These are phyloP conservation scores for Alfaro cultratus DNA, from an alignment of 2,797 vertebrate species.

Conservation along the genomic window DNA sequence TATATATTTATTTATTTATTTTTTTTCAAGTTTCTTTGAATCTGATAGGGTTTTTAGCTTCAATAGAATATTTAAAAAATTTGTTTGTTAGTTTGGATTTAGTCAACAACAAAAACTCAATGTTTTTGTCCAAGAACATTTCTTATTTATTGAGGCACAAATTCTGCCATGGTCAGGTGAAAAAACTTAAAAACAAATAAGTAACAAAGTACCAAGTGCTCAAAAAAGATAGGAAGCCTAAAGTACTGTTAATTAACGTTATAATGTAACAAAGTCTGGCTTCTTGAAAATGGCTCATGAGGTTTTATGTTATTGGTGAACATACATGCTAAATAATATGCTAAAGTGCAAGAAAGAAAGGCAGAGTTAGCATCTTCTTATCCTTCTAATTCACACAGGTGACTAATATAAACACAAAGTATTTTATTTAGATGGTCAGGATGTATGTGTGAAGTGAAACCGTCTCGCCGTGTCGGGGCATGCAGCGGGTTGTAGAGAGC, in stretches of 20 bases:
- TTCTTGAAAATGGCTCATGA: not conserved
- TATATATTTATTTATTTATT: too few species aligned
- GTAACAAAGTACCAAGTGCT: not conserved
- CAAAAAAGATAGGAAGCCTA: not conserved
- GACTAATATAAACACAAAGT: not conserved
- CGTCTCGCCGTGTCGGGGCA: not conserved
- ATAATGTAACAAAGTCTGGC: not conserved
- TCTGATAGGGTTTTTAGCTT: too few species aligned
- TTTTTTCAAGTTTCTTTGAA: too few species aligned
- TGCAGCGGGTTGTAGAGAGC: not conserved
- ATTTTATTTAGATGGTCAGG: not conserved
- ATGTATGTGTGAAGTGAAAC: conserved; percentile 25
- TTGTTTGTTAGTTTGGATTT: too few species aligned
- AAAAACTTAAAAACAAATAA: too few species aligned
- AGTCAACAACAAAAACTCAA: too few species aligned
- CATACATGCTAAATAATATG: not conserved
- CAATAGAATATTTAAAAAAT: too few species aligned
- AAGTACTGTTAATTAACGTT: not conserved
- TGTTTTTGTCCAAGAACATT: too few species aligned
- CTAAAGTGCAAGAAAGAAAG: not conserved
- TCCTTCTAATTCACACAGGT: not conserved
- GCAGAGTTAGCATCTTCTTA: not conserved
- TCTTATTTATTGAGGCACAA: too few species aligned
- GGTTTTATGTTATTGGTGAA: not conserved
- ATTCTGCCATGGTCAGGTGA: too few species aligned